phyloP scores from a whole-genome alignment of 2,113 vertebrate species.

The Muntiacus muntjak region DNA sequence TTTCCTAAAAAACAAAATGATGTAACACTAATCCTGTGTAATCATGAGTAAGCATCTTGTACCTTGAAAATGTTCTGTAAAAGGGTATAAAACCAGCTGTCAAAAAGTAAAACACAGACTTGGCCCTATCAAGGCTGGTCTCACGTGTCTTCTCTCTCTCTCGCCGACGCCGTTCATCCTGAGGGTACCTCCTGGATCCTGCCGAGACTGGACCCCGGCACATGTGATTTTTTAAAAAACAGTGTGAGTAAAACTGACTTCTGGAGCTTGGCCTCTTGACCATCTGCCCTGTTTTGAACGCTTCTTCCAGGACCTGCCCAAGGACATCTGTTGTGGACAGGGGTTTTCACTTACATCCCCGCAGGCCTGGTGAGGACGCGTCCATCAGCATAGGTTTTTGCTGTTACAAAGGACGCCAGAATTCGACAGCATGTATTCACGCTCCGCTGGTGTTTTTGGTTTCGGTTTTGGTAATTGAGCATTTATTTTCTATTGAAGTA shows the following conservation, averaged over 20 bases:
- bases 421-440: neutral
- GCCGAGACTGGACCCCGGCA: no score
- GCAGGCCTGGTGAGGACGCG: rapidly evolving
- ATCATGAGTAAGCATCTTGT: no score
- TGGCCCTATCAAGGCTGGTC: no score
- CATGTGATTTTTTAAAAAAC: neutral
- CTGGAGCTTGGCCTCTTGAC: neutral
- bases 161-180: no score
- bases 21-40: no score
- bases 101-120: no score
- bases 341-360: neutral
- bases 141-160: no score
- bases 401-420: rapidly evolving
- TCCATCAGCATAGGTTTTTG: neutral
- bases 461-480: neutral
- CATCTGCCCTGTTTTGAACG: neutral
- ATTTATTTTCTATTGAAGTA: neutral
- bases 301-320: neutral
- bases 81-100: no score
- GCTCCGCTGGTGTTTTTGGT: neutral
- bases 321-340: neutral
- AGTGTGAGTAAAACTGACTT: neutral
- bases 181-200: no score
- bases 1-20: no score
- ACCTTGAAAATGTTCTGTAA: no score